A percentile compares a stretch with the other conserved stretches of the same genome.
These are phyloP conservation scores for Oligia latruncula DNA, from an alignment of 2,888 invertebrate genomes.

Conservation along the genomic window DNA sequence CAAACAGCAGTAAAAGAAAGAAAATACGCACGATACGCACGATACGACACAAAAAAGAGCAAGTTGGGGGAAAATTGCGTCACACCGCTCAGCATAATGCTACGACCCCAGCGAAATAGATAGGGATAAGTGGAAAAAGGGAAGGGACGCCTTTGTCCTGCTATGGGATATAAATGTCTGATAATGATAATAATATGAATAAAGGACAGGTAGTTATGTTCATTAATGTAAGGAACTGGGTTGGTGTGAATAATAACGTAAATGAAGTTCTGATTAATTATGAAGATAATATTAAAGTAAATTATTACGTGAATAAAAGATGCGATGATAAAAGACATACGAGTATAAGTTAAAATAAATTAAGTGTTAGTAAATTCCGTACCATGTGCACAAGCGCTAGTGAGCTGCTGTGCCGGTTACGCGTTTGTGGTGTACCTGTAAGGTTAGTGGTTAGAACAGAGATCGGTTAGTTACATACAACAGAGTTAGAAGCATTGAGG, in stretches of 20 bases:
- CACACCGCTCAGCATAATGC: no score
- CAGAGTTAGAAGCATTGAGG: background rate
- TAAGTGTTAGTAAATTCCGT: slow-evolving; percentile 34
- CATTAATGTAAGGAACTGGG: background rate
- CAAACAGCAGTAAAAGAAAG: no score
- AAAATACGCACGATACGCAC: no score
- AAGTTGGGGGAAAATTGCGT: no score
- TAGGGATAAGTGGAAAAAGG: no score
- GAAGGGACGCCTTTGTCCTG: no score
- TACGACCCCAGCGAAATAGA: no score
- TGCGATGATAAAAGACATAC: no score
- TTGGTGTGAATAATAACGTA: background rate
- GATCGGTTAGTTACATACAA: background rate
- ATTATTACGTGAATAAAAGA: background rate
- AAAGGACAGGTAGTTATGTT: background rate
- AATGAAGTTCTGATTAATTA: background rate
- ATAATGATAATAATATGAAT: no score
- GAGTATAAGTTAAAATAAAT: background rate
- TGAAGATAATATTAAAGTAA: background rate
- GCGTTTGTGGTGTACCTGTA: slow-evolving; percentile 85
- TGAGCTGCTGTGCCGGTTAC: slow-evolving; percentile 60
- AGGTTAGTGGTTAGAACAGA: slow-evolving; percentile 54
- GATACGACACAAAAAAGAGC: no score
- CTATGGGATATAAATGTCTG: no score
- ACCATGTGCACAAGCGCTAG: slow-evolving; percentile 39